Conservation (phyloP, 1,140 invertebrate genomes). For the Lordiphosa collinella region DNA sequence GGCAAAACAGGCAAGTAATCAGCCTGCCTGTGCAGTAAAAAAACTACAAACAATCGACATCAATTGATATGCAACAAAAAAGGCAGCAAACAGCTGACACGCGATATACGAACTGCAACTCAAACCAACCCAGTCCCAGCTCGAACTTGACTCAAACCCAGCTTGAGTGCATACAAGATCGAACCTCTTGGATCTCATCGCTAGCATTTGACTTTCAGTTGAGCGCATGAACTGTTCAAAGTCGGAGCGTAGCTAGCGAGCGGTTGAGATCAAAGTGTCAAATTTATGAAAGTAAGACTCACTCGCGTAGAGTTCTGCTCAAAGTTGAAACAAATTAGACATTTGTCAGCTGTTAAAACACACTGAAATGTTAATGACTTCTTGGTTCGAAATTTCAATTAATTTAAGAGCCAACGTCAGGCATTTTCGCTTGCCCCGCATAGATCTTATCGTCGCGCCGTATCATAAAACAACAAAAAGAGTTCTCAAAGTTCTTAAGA, state of each 20-base stretch:
- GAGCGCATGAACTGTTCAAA: conserved; percentile 33
- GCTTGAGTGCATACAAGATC: neutral
- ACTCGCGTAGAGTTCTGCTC: neutral
- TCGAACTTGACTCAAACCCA: conserved; percentile 7
- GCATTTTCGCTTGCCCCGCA: conserved; percentile 52
- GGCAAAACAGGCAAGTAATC: conserved; percentile 32
- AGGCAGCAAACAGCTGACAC: conserved; percentile 52
- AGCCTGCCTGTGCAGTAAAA: conserved; percentile 2
- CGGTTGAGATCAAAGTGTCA: neutral
- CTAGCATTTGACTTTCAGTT: conserved; percentile 27
- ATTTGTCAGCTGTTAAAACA: conserved; percentile 72
- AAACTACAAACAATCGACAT: conserved; percentile 7
- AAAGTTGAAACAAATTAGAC: conserved; percentile 34
- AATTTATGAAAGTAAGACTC: neutral
- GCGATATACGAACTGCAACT: conserved; percentile 30
- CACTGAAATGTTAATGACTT: conserved; percentile 65
- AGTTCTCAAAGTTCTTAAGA: conserved; percentile 65
- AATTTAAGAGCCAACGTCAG: conserved; percentile 57
- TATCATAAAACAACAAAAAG: conserved; percentile 60
- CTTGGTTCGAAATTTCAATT: conserved; percentile 64
- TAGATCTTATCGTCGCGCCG: conserved; percentile 58
- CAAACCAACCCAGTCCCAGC: conserved; percentile 10
- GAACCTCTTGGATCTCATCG: neutral
- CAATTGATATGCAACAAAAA: conserved; percentile 48
- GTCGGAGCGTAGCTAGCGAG: conserved; percentile 13